These are phyloP conservation scores for Enteromius anoplus DNA, from an alignment of 2,797 vertebrate species.

Conservation along the genomic window DNA sequence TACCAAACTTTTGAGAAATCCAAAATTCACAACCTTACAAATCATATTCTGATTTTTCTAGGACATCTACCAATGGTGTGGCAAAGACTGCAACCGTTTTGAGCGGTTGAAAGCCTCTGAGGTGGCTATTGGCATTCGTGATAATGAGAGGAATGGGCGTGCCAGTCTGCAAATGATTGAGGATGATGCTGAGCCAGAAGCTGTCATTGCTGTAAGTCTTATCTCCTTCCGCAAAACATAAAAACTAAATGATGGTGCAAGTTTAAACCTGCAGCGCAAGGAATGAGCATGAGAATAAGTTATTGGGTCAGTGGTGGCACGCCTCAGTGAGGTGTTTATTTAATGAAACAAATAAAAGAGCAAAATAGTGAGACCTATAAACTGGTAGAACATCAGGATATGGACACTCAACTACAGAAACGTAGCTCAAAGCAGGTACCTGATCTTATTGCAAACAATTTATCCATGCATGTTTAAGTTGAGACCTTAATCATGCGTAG, in stretches of 20 bases:
- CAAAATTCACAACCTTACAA: not conserved
- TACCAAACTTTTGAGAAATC: not conserved
- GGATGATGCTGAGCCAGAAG: conserved; percentile 70
- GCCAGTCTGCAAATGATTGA: conserved; percentile 62
- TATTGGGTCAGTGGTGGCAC: not conserved
- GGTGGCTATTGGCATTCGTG: conserved; percentile 73
- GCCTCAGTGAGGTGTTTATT: not conserved
- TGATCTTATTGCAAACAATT: not conserved
- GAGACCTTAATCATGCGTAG: not conserved
- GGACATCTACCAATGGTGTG: conserved; percentile 77
- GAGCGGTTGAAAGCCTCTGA: conserved; percentile 73
- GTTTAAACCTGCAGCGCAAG: not conserved
- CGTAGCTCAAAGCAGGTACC: not conserved
- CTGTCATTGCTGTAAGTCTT: conserved; percentile 65
- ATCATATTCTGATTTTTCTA: conserved; percentile 48
- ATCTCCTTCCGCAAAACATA: not conserved
- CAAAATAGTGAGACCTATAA: not conserved
- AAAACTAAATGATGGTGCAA: not conserved
- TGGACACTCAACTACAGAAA: not conserved
- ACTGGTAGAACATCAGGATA: not conserved
- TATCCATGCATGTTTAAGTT: not conserved
- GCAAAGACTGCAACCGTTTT: conserved; percentile 68
- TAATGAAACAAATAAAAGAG: not conserved
- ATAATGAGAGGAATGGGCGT: conserved; percentile 74
- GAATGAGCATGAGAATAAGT: not conserved